Conservation (phyloP, 2,888 invertebrate species). For the Synanthedon myopaeformis region DNA sequence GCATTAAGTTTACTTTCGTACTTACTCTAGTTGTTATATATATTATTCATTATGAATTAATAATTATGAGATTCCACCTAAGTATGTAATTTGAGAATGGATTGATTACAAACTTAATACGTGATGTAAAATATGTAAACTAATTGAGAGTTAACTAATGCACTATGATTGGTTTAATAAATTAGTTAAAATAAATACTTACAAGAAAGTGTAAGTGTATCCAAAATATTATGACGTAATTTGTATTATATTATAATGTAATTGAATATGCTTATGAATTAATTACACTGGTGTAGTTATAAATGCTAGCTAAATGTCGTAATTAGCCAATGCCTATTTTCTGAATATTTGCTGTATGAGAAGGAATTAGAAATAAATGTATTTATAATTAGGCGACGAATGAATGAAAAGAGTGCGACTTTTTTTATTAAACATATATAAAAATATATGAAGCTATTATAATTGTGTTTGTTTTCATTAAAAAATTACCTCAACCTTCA, state of each 20-base stretch:
- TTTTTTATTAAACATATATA: constrained; percentile 44
- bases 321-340: constrained; percentile 69
- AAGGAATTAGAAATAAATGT: constrained; percentile 45
- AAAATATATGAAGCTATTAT: constrained; percentile 58
- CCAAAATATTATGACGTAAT: constrained; percentile 46
- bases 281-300: constrained; percentile 45
- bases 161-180: constrained; percentile 15
- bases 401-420: constrained; percentile 60
- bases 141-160: constrained; percentile 24
- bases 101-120: constrained; percentile 37
- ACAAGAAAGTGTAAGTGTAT: constrained; percentile 26
- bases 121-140: constrained; percentile 59
- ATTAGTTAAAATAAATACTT: neutral
- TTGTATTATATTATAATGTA: constrained; percentile 40
- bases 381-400: constrained; percentile 61
- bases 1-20: constrained; percentile 61
- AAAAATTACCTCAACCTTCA: neutral
- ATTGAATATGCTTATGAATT: constrained; percentile 37
- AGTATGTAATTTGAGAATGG: constrained; percentile 55
- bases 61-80: constrained; percentile 48
- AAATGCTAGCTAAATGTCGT: constrained; percentile 64
- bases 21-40: constrained; percentile 56
- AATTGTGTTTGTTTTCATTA: constrained; percentile 8
- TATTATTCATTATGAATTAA: constrained; percentile 25
- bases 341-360: constrained; percentile 62